Evolutionary conservation across 2,113 vertebrate genomes (phyloP).

Genomic region (Sebastes fasciatus): DNA sequence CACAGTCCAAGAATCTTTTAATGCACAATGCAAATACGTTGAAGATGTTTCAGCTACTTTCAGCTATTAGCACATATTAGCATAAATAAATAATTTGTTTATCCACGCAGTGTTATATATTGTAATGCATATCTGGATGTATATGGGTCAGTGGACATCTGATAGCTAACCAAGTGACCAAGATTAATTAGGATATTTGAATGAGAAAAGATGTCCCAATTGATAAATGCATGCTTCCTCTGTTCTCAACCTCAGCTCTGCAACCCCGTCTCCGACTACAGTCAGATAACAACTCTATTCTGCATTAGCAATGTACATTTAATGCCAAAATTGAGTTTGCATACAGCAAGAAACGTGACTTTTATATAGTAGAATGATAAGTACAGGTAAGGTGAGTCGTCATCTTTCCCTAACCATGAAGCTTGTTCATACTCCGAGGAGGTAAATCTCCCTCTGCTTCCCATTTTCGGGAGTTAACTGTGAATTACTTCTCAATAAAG

Average conservation of each 20-base stretch:
- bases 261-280: neutral
- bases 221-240: neutral
- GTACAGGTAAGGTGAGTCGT: neutral
- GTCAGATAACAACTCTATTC: neutral
- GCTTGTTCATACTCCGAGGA: too few relatives aligned
- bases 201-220: neutral
- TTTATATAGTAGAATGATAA: too few relatives aligned
- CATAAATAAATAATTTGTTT: neutral
- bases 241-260: neutral
- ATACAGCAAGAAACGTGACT: too few relatives aligned
- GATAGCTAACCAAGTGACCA: neutral
- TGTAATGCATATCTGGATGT: neutral
- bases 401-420: neutral
- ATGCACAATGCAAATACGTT: neutral
- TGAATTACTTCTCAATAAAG: too few relatives aligned
- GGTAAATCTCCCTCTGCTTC: too few relatives aligned
- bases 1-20: neutral
- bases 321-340: neutral
- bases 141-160: neutral
- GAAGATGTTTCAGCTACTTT: neutral
- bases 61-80: neutral
- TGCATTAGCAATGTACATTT: neutral
- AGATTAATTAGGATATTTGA: neutral
- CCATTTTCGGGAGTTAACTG: too few relatives aligned
- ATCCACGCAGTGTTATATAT: neutral